Evolutionary conservation across 2,113 vertebrate species (phyloP), one percentile per base, ranked within the genome.

Genomic region (Morone saxatilis): DNA sequence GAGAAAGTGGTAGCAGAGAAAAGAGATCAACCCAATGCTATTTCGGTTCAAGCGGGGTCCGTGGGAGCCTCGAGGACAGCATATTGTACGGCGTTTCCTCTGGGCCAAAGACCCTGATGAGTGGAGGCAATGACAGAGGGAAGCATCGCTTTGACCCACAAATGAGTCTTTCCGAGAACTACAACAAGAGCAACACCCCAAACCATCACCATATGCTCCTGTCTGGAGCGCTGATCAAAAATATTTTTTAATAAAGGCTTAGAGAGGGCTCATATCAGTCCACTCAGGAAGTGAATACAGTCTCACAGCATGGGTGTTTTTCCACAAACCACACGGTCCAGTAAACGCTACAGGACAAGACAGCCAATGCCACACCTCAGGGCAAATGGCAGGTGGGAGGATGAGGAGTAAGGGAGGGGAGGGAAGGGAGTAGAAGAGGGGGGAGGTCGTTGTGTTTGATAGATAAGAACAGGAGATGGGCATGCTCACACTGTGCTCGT

Each of bases 401-500:
- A 76, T 8, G 74, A 80, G 59, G 50, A 71, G 31, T 31, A 31
- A 31, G 31, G 38, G 45, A 71, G 56, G 68, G 50, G n/a, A 5
- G 41, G 76, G 43, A 8, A n/a, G 36, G 60, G 31, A 63, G 7
- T 17, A 47, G 72, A 11, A 14, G 61, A 20, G 53, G 38, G 40
- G 62, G 61, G 71, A 25, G 2, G 14, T 59, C n/a, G 53, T 65
- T 13, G 92, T 85, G 74, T 84, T 88, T 78, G 66, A 88, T 66
- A 91, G 86, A 88, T 82, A 78, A 86, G 36, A 84, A 85, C 67
- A 91, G 88, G 74, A 92, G 85, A 90, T 76, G 81, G 86, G 82
- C 94, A 94, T 95, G 94, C 93, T 94, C 95, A 94, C 94, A 95
- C 94, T 83, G 95, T 95, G 94, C 93, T 91, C 60, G 38, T 89